Evolutionary conservation across 23 tunicate species (phyloP).

Genomic region (Botrylloides violaceus): DNA sequence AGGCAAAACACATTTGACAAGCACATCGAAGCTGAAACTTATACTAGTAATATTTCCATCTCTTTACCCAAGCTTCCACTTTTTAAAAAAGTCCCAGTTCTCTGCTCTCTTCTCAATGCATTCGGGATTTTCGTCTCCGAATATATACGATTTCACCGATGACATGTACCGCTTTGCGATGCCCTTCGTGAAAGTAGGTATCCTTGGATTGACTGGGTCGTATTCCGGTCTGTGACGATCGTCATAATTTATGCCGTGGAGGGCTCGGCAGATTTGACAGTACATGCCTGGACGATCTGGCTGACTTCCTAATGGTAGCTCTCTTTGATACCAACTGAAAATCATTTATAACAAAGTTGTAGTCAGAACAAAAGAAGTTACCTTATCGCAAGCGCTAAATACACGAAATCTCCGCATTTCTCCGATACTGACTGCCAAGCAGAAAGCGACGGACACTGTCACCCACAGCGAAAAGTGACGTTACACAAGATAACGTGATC

Average conservation of each 20-base stretch:
- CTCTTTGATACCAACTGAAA: neutral
- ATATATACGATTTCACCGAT: neutral
- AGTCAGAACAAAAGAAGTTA: no score
- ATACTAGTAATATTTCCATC: no score
- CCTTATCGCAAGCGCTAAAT: no score
- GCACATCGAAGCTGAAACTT: no score
- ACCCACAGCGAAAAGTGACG: no score
- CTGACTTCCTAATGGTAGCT: neutral
- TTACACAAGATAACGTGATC: no score
- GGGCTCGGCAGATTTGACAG: neutral
- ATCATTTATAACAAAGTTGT: no score
- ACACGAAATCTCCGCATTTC: no score
- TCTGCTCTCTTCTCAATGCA: neutral
- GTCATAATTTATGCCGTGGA: neutral
- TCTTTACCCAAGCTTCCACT: neutral
- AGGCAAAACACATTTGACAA: no score
- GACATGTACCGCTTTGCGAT: neutral
- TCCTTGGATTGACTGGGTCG: neutral
- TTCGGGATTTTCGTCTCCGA: neutral
- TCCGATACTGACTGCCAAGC: no score
- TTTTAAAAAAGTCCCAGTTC: neutral
- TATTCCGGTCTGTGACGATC: neutral
- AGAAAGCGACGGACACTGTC: no score
- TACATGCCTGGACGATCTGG: neutral
- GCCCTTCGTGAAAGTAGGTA: neutral